phyloP scores from a whole-genome alignment of 2,797 vertebrate genomes.

The Decapterus maruadsi region DNA sequence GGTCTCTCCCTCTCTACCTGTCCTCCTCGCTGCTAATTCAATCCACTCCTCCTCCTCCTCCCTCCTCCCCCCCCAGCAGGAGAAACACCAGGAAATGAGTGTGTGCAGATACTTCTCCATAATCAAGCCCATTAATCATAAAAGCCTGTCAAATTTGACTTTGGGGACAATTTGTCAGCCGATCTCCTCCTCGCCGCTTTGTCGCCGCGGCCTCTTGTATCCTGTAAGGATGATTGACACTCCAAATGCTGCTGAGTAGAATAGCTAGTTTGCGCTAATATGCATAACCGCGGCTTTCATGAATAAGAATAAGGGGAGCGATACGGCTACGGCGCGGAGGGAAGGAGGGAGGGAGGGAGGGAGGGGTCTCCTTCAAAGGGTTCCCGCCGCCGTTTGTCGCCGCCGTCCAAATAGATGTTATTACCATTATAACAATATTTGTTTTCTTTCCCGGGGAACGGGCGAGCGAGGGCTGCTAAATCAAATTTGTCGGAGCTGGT shows the following conservation, averaged over 20 bases:
- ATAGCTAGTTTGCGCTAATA: slow-evolving; percentile 88
- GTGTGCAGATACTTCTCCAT: slow-evolving; percentile 84
- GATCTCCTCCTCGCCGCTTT: slow-evolving; percentile 78
- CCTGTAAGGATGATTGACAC: slow-evolving; percentile 89
- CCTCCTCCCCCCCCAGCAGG: slow-evolving; percentile 29
- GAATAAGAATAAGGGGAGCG: slow-evolving; percentile 87
- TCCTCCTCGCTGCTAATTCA: slow-evolving; percentile 77
- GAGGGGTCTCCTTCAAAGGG: slow-evolving; percentile 82
- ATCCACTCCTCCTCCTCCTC: slow-evolving; percentile 47
- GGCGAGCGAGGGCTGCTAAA: slow-evolving; percentile 80
- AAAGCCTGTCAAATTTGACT: slow-evolving; percentile 90
- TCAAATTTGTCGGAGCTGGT: slow-evolving; percentile 85
- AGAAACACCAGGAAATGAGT: slow-evolving; percentile 84
- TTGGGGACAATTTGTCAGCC: slow-evolving; percentile 90
- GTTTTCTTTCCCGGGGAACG: slow-evolving; percentile 84
- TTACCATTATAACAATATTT: slow-evolving; percentile 91
- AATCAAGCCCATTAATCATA: slow-evolving; percentile 91
- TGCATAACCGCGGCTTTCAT: slow-evolving; percentile 87
- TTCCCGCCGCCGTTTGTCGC: slow-evolving; percentile 74
- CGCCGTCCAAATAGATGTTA: slow-evolving; percentile 86
- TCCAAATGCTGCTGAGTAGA: slow-evolving; percentile 83
- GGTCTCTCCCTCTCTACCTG: slow-evolving; percentile 65
- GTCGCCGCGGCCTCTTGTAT: slow-evolving; percentile 83
- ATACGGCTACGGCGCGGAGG: slow-evolving; percentile 41
- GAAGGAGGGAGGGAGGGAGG: slow-evolving; percentile 47